Evolutionary conservation across 2,797 vertebrate genomes (phyloP).

Genomic region (Gymnocypris eckloni): DNA sequence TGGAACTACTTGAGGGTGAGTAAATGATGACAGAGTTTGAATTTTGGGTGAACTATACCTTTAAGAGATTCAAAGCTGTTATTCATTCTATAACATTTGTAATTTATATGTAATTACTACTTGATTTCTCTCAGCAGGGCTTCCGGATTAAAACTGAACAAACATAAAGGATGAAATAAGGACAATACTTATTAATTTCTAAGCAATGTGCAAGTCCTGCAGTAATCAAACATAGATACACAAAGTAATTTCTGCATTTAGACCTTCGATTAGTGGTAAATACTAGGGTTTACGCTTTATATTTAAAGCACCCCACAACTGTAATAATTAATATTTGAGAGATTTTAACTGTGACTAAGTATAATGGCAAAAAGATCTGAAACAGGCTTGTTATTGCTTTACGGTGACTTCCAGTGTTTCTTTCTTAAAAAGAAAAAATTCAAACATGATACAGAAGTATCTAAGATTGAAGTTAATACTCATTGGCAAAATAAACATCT

Average conservation of each 20-base stretch:
- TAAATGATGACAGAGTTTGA: no score
- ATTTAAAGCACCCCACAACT: background rate
- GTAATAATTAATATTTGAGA: background rate
- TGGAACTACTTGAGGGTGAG: no score
- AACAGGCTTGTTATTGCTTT: conserved; percentile 57
- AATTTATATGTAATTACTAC: background rate
- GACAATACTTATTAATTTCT: conserved; percentile 1
- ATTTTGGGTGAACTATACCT: no score
- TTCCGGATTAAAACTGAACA: background rate
- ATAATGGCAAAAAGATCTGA: background rate
- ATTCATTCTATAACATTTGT: background rate
- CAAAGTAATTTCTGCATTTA: conserved; percentile 13
- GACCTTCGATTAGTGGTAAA: conserved; percentile 11
- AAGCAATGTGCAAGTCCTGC: conserved; percentile 22
- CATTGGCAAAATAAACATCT: conserved; percentile 54
- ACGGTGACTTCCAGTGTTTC: conserved; percentile 57
- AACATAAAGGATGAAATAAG: conserved; percentile 8
- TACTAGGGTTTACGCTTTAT: background rate
- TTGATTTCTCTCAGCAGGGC: conserved; percentile 2
- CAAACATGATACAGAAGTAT: conserved; percentile 30
- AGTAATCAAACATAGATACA: conserved; percentile 14
- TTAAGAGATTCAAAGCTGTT: background rate
- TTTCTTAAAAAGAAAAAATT: conserved; percentile 35
- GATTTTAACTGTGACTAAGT: background rate
- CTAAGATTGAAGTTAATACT: conserved; percentile 57